Evolutionary conservation across 2,888 invertebrate genomes (phyloP).

Genomic region (Conus canariensis): DNA sequence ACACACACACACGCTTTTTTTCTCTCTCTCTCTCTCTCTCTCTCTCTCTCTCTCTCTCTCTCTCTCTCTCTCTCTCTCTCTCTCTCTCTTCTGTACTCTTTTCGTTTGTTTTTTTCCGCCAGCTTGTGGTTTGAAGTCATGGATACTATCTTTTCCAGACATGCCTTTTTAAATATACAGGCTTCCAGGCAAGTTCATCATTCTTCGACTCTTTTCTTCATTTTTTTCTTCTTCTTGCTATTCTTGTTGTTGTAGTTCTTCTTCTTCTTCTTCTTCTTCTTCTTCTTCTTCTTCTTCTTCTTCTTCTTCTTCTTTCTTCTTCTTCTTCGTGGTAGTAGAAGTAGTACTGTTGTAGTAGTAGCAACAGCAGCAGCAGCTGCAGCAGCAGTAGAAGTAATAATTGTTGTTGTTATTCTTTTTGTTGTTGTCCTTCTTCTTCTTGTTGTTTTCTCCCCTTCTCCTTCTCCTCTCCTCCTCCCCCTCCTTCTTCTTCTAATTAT

Average conservation of each 20-base stretch:
- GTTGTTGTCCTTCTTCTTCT: neutral
- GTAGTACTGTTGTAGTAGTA: too few relatives aligned
- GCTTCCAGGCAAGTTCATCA: too few relatives aligned
- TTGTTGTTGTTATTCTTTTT: too few relatives aligned
- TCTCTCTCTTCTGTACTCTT: neutral
- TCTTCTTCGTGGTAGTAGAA: neutral
- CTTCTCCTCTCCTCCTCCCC: neutral
- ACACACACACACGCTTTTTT: neutral
- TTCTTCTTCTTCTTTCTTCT: neutral
- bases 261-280: neutral
- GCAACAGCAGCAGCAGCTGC: too few relatives aligned
- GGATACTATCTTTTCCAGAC: too few relatives aligned
- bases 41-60: conserved; percentile 21
- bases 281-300: neutral
- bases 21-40: conserved; percentile 12
- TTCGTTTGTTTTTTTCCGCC: too few relatives aligned
- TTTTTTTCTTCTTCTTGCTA: neutral
- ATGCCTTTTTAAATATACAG: too few relatives aligned
- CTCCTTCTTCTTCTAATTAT: neutral
- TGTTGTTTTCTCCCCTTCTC: neutral
- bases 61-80: conserved; percentile 19
- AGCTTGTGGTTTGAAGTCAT: neutral
- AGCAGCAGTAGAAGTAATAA: too few relatives aligned
- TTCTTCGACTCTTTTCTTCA: neutral
- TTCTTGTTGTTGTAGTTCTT: neutral